Evolutionary conservation across 2,888 invertebrate species (phyloP), one percentile per base, ranked within the genome.

Genomic region (Tenthredo livida): DNA sequence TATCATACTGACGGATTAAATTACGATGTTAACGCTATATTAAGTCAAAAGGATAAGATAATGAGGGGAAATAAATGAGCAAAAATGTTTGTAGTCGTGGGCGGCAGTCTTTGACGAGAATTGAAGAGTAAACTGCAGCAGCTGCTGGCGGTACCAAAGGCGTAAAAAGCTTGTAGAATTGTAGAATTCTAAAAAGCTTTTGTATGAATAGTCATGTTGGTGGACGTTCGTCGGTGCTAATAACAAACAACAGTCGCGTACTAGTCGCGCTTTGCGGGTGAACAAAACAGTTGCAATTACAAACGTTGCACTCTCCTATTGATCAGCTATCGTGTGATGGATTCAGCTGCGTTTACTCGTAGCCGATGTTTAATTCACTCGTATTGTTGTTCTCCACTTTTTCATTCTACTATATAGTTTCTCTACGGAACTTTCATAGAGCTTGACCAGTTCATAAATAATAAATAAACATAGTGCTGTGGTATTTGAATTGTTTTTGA

Each of bases 201-300:
- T 7, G 40, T 37, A 80, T 80, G 80, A 58, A 80, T 80, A 80
- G 80, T 80, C 80, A 80, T 80, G 80, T 25, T n/a, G 61, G 37
- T 50, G 61, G 25, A 80, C 43, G 80, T 58, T 58, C 37, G 80
- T 80, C 25, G 40, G 10, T 17, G 80, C 80, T 61, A 80, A 80
- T 80, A 58, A 80, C 61, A 80, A 80, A 80, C 80, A 80, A 80
- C 58, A 80, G 61, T 58, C 33, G 33, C 47, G 47, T 47, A 54
- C n/a, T 54, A 54, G 54, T 80, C 80, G 80, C 80, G 80, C 58
- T 80, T 80, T 61, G 80, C 80, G n/a, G 10, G 40, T 40, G 40
- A 61, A 80, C 80, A 80, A 80, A 80, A 61, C 80, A 80, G 80
- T 80, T 80, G 80, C 80, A 80, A 80, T 80, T 80, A 80, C 80